These are phyloP conservation scores for Andricus grossulariae DNA, from an alignment of 1,140 invertebrate species.

Conservation along the genomic window DNA sequence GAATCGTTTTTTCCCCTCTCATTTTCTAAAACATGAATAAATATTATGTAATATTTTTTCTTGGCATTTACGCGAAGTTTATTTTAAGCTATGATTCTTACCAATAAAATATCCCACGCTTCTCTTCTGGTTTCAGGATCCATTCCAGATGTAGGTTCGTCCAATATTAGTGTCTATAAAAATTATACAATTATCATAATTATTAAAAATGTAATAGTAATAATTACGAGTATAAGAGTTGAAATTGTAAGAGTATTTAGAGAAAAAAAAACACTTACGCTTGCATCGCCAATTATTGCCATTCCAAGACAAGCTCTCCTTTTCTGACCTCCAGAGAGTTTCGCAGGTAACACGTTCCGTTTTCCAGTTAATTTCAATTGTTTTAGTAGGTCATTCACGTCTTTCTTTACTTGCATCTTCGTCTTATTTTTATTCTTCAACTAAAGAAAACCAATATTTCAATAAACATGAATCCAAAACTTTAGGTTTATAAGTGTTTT, in stretches of 20 bases:
- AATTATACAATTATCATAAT: slow-evolving; percentile 33
- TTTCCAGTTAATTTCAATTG: slow-evolving; percentile 39
- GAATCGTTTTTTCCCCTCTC: slow-evolving; percentile 84
- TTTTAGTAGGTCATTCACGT: slow-evolving; percentile 5
- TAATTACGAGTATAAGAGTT: neutral
- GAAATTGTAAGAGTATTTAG: neutral
- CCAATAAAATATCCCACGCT: slow-evolving; percentile 90
- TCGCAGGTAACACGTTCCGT: slow-evolving; percentile 68
- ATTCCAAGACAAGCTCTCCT: slow-evolving; percentile 79
- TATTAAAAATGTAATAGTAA: neutral
- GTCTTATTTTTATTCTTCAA: slow-evolving; percentile 74
- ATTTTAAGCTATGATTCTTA: slow-evolving; percentile 38
- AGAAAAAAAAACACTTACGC: slow-evolving; percentile 36
- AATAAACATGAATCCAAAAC: too few species aligned
- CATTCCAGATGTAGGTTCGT: slow-evolving; percentile 96
- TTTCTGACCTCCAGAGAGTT: slow-evolving; percentile 81
- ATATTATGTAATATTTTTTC: neutral
- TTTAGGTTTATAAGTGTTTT: too few species aligned
- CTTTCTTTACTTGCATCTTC: slow-evolving; percentile 59
- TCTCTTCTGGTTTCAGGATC: slow-evolving; percentile 93
- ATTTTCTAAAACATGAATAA: slow-evolving; percentile 61
- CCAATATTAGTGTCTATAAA: slow-evolving; percentile 82
- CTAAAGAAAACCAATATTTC: slow-evolving; percentile 32
- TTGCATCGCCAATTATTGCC: slow-evolving; percentile 74
- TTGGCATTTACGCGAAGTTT: slow-evolving; percentile 33